Conservation (phyloP, 1,140 invertebrate genomes). For the Drosophila mauritiana region DNA sequence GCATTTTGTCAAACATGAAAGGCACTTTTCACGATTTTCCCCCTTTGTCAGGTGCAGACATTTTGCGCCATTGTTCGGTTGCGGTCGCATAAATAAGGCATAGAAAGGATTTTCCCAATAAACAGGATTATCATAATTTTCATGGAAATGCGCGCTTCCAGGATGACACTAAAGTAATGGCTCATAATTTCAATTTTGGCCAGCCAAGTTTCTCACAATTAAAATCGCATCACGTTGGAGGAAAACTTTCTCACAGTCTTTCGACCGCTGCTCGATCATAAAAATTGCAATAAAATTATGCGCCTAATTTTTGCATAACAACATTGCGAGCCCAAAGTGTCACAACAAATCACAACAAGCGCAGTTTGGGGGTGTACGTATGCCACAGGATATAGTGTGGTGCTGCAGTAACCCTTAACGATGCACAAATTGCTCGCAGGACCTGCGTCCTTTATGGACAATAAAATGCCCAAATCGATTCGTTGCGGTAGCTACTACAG, state of each 20-base stretch:
- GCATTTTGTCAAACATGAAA: slow-evolving; percentile 75
- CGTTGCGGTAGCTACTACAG: slow-evolving; percentile 37
- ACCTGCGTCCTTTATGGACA: slow-evolving; percentile 47
- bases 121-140: slow-evolving; percentile 76
- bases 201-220: slow-evolving; percentile 68
- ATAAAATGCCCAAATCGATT: slow-evolving; percentile 79
- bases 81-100: not conserved
- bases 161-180: slow-evolving; percentile 21
- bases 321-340: slow-evolving; percentile 69
- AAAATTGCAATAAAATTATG: slow-evolving; percentile 84
- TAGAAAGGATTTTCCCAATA: slow-evolving; percentile 58
- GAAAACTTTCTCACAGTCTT: slow-evolving; percentile 46
- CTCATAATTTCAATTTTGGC: slow-evolving; percentile 55
- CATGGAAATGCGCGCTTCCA: slow-evolving; percentile 37
- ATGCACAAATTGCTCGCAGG: slow-evolving; percentile 70
- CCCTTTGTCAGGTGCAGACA: slow-evolving; percentile 67
- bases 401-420: slow-evolving; percentile 68
- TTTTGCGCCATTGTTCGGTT: slow-evolving; percentile 12
- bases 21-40: slow-evolving; percentile 59
- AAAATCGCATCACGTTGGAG: slow-evolving; percentile 66
- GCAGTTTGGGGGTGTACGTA: not conserved
- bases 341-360: slow-evolving; percentile 80
- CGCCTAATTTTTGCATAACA: slow-evolving; percentile 84
- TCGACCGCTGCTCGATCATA: slow-evolving; percentile 57
- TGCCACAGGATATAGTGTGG: not conserved